Base-by-base conservation (phyloP, 2,888 invertebrate species). In the Galerucella nymphaeae region DNA sequence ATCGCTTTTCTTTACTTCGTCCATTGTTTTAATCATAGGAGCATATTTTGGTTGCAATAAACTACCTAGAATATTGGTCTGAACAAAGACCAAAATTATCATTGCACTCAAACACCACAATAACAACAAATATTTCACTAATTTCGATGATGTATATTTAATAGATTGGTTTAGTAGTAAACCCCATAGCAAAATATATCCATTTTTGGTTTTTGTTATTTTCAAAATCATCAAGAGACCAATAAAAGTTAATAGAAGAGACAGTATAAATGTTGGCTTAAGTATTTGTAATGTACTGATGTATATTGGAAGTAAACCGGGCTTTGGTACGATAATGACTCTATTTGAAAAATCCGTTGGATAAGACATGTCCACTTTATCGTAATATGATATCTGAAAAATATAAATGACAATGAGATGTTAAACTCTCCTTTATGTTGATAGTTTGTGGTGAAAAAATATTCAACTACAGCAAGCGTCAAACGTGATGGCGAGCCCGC, bases 1-100 rank as follows among this genome's bases (percentile, higher is more conserved):
- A n/a, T 62, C 16, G 23, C 62, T 74, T 0, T 30, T 16, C n/a
- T 65, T 71, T 23, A 74, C 41, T 59, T 74, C 71, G 16, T 63
- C 55, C 14, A 74, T 67, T 16, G 66, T 68, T 61, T 59, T 61
- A 18, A 74, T 63, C n/a, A 55, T 48, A 41, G 18, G 48, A 45
- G 30, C 38, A 30, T 66, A 65, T 42, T 23, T 73, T 13, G 73
- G 73, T 58, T 66, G 13, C 2, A 59, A 13, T n/a, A 59, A 59
- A 23, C 59, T 59, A 8, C 38, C 2, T 23, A 59, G n/a, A 30
- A 59, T 59, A 8, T 8, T 14, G 30, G 59, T 23, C 30, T 59
- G 59, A 4, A 59, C 5, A 13, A 38, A 59, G 13, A 23, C 59
- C 14, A n/a, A 59, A 14, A 59, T 30, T 30, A 59, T 59, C 13